Conservation (phyloP, 2,113 vertebrate species). For the Ceyx cyanopectus region DNA sequence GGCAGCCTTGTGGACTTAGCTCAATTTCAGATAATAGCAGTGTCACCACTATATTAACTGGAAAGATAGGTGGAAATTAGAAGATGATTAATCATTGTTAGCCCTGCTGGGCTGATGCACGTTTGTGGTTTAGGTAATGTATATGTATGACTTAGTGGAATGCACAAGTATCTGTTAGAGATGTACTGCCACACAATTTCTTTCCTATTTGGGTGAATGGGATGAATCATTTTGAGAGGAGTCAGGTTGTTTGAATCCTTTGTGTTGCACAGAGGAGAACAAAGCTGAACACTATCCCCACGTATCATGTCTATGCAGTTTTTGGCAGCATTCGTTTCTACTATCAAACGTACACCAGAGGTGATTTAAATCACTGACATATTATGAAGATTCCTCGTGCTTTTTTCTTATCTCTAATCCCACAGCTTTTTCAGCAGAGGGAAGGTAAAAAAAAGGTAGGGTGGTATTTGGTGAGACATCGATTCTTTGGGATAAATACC, state of each 20-base stretch:
- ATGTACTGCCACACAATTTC: neutral
- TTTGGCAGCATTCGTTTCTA: neutral
- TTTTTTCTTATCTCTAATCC: neutral
- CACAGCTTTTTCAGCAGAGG: neutral
- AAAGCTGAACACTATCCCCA: neutral
- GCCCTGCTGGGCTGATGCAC: neutral
- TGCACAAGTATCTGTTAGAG: neutral
- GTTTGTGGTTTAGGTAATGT: conserved; percentile 24
- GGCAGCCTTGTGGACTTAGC: neutral
- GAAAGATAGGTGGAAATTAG: neutral
- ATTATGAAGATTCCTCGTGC: neutral
- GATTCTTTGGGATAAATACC: neutral
- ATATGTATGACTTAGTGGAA: neutral
- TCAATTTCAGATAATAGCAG: conserved; percentile 33
- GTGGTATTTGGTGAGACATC: neutral
- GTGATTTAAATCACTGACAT: neutral
- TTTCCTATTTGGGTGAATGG: conserved; percentile 14
- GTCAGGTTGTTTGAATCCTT: neutral
- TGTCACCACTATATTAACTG: neutral
- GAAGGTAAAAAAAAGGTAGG: neutral
- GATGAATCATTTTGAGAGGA: conserved; percentile 2
- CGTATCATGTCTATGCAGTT: neutral
- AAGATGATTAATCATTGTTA: conserved; percentile 34
- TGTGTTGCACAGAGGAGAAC: neutral
- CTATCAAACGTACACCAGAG: neutral